Evolutionary conservation across 1,140 invertebrate species (phyloP).

Genomic region (Drosophila ercepeae): DNA sequence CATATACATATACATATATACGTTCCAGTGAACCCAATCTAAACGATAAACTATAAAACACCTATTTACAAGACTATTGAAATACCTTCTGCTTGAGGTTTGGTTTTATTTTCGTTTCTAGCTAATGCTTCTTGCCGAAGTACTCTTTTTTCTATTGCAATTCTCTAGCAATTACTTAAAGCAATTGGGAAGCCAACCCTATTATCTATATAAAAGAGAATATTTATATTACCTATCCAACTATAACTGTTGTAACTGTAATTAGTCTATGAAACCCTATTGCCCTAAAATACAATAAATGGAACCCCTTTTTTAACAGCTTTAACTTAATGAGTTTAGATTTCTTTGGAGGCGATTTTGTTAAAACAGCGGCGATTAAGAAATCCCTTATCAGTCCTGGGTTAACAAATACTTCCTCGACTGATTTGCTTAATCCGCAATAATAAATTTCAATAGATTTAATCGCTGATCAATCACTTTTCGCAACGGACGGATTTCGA

Average conservation of each 20-base stretch:
- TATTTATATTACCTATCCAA: conserved; percentile 22
- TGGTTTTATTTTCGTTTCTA: conserved; percentile 57
- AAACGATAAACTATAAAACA: conserved; percentile 9
- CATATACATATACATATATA: conserved; percentile 8
- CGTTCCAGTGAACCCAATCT: conserved; percentile 40
- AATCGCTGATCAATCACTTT: conserved; percentile 21
- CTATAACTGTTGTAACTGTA: conserved; percentile 41
- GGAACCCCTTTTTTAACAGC: conserved; percentile 53
- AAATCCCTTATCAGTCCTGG: conserved; percentile 1
- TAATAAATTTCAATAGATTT: conserved; percentile 17
- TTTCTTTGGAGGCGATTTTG: too few species aligned
- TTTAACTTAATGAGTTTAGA: conserved; percentile 23
- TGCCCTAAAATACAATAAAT: conserved; percentile 48
- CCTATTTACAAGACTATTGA: conserved; percentile 51
- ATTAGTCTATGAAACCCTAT: conserved; percentile 25
- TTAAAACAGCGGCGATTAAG: too few species aligned
- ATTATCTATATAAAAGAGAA: conserved; percentile 18
- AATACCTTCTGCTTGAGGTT: conserved; percentile 48
- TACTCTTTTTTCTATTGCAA: conserved; percentile 19
- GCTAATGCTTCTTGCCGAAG: conserved; percentile 59
- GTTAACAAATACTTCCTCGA: conserved; percentile 11
- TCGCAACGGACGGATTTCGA: conserved; percentile 4
- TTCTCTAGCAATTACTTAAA: conserved; percentile 31
- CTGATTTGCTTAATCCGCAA: neutral
- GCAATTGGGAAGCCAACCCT: conserved; percentile 47